A percentile compares a stretch with the other conserved stretches of the same genome.
phyloP scores from a whole-genome alignment of 2,888 invertebrate species.

The Cryptus armator region DNA sequence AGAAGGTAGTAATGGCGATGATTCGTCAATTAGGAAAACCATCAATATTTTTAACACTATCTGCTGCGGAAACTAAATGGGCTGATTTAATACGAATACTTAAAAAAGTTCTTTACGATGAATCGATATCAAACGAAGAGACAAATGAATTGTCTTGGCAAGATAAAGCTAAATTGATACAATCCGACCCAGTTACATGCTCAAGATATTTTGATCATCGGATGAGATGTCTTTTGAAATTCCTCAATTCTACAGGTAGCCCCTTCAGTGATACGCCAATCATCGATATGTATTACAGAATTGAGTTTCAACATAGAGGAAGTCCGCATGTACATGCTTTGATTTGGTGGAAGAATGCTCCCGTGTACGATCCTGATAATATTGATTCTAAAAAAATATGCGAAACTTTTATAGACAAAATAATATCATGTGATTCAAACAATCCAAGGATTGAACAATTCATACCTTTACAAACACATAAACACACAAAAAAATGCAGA shows the following conservation, averaged over 20 bases:
- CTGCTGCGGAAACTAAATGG: constrained; percentile 61
- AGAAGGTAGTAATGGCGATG: constrained; percentile 63
- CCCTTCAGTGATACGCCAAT: neutral
- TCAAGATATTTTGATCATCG: constrained; percentile 41
- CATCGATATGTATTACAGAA: neutral
- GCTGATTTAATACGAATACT: constrained; percentile 57
- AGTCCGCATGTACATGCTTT: too few relatives aligned
- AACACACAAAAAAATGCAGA: constrained; percentile 61
- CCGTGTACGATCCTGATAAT: too few relatives aligned
- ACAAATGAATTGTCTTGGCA: constrained; percentile 46
- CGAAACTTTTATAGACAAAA: constrained; percentile 4
- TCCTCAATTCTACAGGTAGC: too few relatives aligned
- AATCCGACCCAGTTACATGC: constrained; percentile 59
- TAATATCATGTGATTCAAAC: constrained; percentile 55
- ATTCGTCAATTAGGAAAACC: constrained; percentile 65
- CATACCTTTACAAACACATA: constrained; percentile 44
- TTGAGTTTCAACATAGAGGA: too few relatives aligned
- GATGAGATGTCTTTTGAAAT: too few relatives aligned
- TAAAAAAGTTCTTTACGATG: too few relatives aligned
- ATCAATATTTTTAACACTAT: constrained; percentile 65
- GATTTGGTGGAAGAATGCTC: too few relatives aligned
- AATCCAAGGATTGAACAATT: constrained; percentile 47
- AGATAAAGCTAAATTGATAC: constrained; percentile 62
- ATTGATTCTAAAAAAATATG: too few relatives aligned
- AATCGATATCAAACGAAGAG: constrained; percentile 7